phyloP scores from a whole-genome alignment of 2,888 invertebrate species.

The Phyllotreta cruciferae region DNA sequence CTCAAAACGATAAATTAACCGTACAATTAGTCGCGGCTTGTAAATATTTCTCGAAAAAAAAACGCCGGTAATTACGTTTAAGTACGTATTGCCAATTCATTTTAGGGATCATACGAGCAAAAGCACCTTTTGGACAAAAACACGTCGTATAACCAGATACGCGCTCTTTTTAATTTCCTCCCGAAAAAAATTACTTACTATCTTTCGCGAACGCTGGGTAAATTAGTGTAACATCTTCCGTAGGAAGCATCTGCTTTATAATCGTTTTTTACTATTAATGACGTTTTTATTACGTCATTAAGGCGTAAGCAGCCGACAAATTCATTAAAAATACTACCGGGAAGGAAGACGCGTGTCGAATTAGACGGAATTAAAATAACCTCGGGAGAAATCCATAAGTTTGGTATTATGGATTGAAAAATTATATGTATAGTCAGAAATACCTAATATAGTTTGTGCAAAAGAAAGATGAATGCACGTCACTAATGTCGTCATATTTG shows the following conservation, averaged over 20 bases:
- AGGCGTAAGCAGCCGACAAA: constrained; percentile 37
- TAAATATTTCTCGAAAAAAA: too few relatives aligned
- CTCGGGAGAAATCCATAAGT: too few relatives aligned
- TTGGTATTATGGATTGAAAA: too few relatives aligned
- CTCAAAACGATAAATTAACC: too few relatives aligned
- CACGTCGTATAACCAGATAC: constrained; percentile 6
- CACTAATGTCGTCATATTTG: too few relatives aligned
- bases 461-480: too few relatives aligned
- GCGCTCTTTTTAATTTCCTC: constrained; percentile 1
- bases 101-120: too few relatives aligned
- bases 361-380: background rate
- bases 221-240: constrained; percentile 9
- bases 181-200: background rate
- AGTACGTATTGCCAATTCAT: too few relatives aligned
- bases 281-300: constrained; percentile 38
- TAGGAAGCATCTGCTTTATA: constrained; percentile 18
- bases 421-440: too few relatives aligned
- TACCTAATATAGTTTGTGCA: too few relatives aligned
- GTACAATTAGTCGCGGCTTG: too few relatives aligned
- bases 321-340: constrained; percentile 32
- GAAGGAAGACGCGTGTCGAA: constrained; percentile 10
- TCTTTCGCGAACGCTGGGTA: constrained; percentile 3
- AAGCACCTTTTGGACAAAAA: background rate
- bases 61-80: background rate
- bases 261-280: constrained; percentile 17